Conservation (phyloP, 1,140 invertebrate species). For the Temnothorax curvispinosus region DNA sequence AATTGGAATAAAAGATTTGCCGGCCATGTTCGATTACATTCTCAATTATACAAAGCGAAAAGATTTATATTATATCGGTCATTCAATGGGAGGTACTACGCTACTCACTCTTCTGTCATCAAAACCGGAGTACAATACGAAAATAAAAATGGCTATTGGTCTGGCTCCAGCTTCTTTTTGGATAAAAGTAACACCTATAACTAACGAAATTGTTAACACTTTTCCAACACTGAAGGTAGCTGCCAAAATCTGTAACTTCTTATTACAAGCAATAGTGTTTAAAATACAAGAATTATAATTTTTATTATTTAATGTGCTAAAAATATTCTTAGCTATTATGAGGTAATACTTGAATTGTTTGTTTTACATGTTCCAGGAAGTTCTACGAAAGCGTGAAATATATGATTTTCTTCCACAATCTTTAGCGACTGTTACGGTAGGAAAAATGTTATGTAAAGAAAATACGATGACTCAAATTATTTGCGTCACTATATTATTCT, state of each 20-base stretch:
- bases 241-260: conserved; percentile 24
- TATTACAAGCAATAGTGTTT: not conserved
- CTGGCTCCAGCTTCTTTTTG: conserved; percentile 86
- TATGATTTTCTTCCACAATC: not conserved
- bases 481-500: not conserved
- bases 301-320: not conserved
- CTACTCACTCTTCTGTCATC: conserved; percentile 39
- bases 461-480: not conserved
- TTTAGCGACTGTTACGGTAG: not conserved
- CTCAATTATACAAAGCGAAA: conserved; percentile 29
- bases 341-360: not conserved
- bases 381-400: not conserved
- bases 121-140: conserved; percentile 86
- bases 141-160: conserved; percentile 84
- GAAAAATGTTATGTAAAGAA: not conserved
- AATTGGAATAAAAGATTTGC: conserved; percentile 39
- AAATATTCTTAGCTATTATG: not conserved
- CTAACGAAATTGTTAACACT: conserved; percentile 36
- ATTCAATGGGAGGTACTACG: conserved; percentile 60
- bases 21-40: conserved; percentile 48
- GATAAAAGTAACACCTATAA: conserved; percentile 20
- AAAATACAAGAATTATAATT: not conserved
- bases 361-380: not conserved
- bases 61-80: conserved; percentile 31
- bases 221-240: not conserved